phyloP scores from a whole-genome alignment of 2,888 invertebrate species.

The Artemia sinica region DNA sequence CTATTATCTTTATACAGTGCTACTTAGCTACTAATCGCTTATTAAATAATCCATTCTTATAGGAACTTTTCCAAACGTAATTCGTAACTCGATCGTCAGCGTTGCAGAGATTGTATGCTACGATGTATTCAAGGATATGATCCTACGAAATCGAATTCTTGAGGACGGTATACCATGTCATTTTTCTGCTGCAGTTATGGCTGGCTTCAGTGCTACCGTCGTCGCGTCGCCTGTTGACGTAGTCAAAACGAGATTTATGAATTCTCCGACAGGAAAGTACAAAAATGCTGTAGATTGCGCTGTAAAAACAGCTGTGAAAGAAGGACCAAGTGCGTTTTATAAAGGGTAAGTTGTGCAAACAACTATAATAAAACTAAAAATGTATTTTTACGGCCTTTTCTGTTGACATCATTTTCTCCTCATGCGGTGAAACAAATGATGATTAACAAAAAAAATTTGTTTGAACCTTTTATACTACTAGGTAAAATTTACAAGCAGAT shows the following conservation, averaged over 20 bases:
- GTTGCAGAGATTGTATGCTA: slow-evolving; percentile 48
- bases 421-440: no score
- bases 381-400: no score
- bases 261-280: slow-evolving; percentile 41
- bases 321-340: slow-evolving; percentile 43
- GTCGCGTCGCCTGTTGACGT: slow-evolving; percentile 49
- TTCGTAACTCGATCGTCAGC: slow-evolving; percentile 45
- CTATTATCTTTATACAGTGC: no score
- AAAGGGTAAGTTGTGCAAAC: slow-evolving; percentile 38
- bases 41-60: slow-evolving; percentile 20
- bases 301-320: slow-evolving; percentile 38
- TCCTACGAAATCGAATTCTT: slow-evolving; percentile 37
- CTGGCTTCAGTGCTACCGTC: slow-evolving; percentile 43
- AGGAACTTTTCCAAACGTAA: slow-evolving; percentile 45
- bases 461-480: no score
- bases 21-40: no score
- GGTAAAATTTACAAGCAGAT: no score
- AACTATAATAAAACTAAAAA: no score
- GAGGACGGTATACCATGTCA: slow-evolving; percentile 43
- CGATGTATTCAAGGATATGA: slow-evolving; percentile 43
- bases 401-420: no score
- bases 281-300: slow-evolving; percentile 42
- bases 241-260: slow-evolving; percentile 49
- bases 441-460: no score
- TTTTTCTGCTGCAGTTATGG: slow-evolving; percentile 38